phyloP scores from a whole-genome alignment of 2,888 invertebrate species.

The Xanthostigma xanthostigma region DNA sequence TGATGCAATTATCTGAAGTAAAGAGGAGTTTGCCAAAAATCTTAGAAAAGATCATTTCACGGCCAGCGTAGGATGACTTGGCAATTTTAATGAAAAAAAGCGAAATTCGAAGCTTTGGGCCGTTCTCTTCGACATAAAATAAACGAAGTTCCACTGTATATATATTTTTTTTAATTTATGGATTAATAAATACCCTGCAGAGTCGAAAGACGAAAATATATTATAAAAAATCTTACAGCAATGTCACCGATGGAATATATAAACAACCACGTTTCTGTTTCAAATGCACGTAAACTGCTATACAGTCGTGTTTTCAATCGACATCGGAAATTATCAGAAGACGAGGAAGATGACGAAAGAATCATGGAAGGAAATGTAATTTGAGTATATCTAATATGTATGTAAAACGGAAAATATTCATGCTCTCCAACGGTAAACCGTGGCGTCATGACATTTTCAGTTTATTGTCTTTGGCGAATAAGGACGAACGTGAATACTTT shows the following conservation, averaged over 20 bases:
- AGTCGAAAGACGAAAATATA: not conserved
- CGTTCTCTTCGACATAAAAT: too few relatives aligned
- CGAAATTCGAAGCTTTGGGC: too few relatives aligned
- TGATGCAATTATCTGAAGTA: too few relatives aligned
- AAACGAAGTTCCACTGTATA: too few relatives aligned
- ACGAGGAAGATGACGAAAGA: constrained; percentile 21
- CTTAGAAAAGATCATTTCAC: too few relatives aligned
- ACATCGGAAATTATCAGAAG: constrained; percentile 21
- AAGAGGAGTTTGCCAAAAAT: too few relatives aligned
- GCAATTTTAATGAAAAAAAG: too few relatives aligned
- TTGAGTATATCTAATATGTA: not conserved
- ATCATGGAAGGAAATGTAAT: constrained; percentile 33
- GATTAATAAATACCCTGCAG: not conserved
- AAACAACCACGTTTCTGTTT: constrained; percentile 46
- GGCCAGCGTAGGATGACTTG: too few relatives aligned
- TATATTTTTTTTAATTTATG: not conserved
- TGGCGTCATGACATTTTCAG: not conserved
- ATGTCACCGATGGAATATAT: constrained; percentile 58
- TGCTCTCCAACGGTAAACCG: not conserved
- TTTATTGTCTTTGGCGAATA: too few relatives aligned
- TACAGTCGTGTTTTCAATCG: constrained; percentile 40
- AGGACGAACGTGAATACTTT: constrained; percentile 1
- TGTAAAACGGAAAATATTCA: not conserved
- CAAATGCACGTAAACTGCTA: constrained; percentile 38
- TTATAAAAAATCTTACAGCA: constrained; percentile 28